Percentiles rank a stretch among this genome's conserved stretches.
phyloP scores from a whole-genome alignment of 2,888 invertebrate genomes.

The Kryphioiulus occultus region DNA sequence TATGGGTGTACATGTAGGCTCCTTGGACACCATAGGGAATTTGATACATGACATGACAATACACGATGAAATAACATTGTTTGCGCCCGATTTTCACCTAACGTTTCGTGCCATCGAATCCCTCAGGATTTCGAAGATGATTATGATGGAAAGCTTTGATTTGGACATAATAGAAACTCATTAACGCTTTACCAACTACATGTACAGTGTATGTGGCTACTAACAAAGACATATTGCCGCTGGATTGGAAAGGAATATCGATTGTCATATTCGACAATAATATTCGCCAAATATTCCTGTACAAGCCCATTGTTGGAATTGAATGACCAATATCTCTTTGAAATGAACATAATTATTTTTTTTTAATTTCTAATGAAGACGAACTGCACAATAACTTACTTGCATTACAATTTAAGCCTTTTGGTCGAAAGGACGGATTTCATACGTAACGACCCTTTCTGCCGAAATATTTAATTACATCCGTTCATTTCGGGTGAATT shows the following conservation, averaged over 20 bases:
- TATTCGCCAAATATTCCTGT: neutral
- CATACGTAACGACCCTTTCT: neutral
- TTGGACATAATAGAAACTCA: neutral
- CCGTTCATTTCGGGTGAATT: neutral
- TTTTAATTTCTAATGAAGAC: neutral
- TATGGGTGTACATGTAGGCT: too few relatives aligned
- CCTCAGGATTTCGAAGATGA: neutral
- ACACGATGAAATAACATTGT: too few relatives aligned
- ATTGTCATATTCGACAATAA: neutral
- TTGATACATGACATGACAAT: too few relatives aligned
- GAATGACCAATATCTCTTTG: neutral
- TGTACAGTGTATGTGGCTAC: neutral
- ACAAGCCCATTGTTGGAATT: neutral
- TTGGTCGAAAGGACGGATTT: neutral
- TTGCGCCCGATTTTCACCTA: too few relatives aligned
- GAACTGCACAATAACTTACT: too few relatives aligned
- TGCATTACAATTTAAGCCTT: too few relatives aligned
- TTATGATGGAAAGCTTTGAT: neutral
- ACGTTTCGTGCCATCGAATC: too few relatives aligned
- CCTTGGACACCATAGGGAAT: too few relatives aligned
- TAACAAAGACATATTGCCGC: neutral
- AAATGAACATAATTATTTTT: neutral
- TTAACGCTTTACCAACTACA: neutral
- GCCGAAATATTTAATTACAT: neutral
- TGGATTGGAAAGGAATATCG: neutral